Conservation (phyloP, 2,888 invertebrate species). For the Hesperia comma region DNA sequence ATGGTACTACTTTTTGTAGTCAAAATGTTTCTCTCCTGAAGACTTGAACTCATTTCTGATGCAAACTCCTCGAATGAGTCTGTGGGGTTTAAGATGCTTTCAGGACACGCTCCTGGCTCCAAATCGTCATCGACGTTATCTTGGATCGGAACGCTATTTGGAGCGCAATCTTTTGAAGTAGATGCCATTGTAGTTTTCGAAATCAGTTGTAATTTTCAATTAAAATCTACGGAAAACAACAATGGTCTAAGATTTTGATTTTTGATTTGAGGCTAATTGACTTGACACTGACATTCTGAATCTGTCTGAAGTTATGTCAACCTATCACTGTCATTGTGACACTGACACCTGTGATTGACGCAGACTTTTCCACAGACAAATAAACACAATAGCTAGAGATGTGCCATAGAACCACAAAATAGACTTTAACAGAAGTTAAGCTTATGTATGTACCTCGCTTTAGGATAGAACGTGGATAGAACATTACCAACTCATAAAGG, state of each 20-base stretch:
- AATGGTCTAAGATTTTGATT: constrained; percentile 4
- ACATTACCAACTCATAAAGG: too few species aligned
- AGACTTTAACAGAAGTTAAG: too few species aligned
- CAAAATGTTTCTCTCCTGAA: constrained; percentile 82
- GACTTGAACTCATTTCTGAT: constrained; percentile 85
- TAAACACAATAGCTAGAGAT: not conserved
- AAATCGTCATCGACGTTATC: constrained; percentile 60
- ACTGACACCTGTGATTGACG: not conserved
- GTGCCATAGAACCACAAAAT: too few species aligned
- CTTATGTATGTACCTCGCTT: too few species aligned
- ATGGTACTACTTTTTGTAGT: constrained; percentile 83
- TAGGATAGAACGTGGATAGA: too few species aligned
- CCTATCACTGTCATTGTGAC: not conserved
- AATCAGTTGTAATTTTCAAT: not conserved
- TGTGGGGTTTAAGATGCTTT: constrained; percentile 88
- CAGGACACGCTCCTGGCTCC: constrained; percentile 79
- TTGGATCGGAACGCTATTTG: constrained; percentile 46
- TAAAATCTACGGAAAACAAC: constrained; percentile 26
- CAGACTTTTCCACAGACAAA: not conserved
- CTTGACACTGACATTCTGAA: constrained; percentile 25
- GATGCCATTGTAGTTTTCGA: constrained; percentile 63
- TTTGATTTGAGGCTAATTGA: constrained; percentile 23
- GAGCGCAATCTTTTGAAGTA: constrained; percentile 63
- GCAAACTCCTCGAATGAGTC: constrained; percentile 89
- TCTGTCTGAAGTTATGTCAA: too few species aligned